These are phyloP conservation scores for Tapirus terrestris DNA, from an alignment of 2,113 vertebrate genomes.

Conservation along the genomic window DNA sequence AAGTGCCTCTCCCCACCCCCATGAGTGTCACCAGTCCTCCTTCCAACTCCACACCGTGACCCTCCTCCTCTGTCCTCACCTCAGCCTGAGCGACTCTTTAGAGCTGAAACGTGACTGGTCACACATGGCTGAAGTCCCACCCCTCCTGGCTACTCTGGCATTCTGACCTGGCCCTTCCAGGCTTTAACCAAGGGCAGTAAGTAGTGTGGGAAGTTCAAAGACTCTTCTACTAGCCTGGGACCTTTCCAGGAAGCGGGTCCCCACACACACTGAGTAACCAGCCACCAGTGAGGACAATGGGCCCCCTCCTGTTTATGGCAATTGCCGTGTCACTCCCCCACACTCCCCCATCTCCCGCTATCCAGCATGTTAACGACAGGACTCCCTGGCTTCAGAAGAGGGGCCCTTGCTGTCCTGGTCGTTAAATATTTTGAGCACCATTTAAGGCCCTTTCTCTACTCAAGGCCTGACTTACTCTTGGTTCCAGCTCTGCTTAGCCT, in stretches of 20 bases:
- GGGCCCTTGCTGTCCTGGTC: neutral
- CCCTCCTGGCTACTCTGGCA: neutral
- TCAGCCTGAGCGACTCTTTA: neutral
- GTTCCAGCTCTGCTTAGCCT: neutral
- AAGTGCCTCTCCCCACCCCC: neutral
- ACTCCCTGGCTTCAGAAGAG: neutral
- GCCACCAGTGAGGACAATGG: neutral
- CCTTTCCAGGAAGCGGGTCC: neutral
- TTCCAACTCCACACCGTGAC: too few species aligned
- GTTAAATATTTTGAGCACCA: neutral
- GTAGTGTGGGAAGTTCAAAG: neutral
- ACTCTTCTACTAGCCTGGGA: neutral
- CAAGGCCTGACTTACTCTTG: neutral
- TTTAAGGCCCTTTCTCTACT: neutral
- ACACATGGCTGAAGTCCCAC: neutral
- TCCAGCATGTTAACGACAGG: neutral
- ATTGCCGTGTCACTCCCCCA: neutral
- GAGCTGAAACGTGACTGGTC: neutral
- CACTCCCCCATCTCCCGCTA: neutral
- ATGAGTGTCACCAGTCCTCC: neutral
- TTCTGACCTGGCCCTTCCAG: neutral
- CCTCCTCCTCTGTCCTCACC: too few species aligned
- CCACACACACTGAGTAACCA: neutral
- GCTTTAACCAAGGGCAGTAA: neutral
- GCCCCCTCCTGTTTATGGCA: neutral